Evolutionary conservation across 2,113 vertebrate species (phyloP).

Genomic region (Malurus cyaneus): DNA sequence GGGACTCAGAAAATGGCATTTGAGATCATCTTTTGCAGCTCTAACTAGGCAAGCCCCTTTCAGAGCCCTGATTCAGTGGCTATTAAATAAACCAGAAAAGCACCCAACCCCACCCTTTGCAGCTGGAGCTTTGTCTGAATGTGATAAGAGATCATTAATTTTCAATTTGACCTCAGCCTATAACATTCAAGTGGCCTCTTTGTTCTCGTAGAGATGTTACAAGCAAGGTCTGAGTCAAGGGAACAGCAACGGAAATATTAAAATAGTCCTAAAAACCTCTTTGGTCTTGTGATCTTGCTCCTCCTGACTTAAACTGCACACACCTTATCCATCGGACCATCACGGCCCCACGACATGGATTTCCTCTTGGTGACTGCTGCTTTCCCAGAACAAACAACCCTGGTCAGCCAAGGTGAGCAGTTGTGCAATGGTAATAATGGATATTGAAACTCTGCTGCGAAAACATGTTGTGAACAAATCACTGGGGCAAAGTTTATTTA

Average conservation of each 20-base stretch:
- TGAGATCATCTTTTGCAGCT: slow-evolving; percentile 60
- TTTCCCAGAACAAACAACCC: slow-evolving; percentile 11
- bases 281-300: slow-evolving; percentile 15
- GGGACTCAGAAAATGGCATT: not conserved
- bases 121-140: slow-evolving; percentile 65
- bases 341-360: not conserved
- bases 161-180: slow-evolving; percentile 66
- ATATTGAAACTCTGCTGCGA: not conserved
- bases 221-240: slow-evolving; percentile 61
- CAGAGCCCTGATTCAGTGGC: slow-evolving; percentile 37
- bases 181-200: slow-evolving; percentile 62
- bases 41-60: not conserved
- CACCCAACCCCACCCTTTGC: slow-evolving; percentile 52
- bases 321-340: slow-evolving; percentile 28
- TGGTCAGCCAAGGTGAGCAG: not conserved
- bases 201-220: slow-evolving; percentile 48
- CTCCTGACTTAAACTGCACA: not conserved
- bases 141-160: slow-evolving; percentile 71
- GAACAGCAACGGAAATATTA: slow-evolving; percentile 61
- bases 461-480: slow-evolving; percentile 5
- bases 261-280: slow-evolving; percentile 54
- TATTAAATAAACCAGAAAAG: slow-evolving; percentile 65
- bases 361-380: slow-evolving; percentile 3
- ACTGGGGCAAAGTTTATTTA: slow-evolving; percentile 29
- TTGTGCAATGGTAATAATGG: not conserved